Conservation (phyloP, 2,113 vertebrate genomes). For the Oophaga pumilio region DNA sequence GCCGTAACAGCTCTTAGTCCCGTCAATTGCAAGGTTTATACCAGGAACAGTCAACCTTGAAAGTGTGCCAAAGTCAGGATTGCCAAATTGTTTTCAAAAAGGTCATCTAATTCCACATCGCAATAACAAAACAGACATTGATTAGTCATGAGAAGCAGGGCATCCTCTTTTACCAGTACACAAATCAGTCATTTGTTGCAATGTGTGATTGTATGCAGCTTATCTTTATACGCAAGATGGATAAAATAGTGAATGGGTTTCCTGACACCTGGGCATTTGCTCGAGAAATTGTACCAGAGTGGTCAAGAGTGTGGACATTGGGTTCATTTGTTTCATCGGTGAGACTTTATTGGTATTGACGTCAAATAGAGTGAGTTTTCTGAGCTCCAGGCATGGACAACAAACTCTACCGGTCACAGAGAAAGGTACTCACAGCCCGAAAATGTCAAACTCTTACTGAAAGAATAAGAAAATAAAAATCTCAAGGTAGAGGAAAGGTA, state of each 20-base stretch:
- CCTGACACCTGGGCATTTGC: not conserved
- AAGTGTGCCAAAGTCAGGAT: not conserved
- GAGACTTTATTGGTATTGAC: not conserved
- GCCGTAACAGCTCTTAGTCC: not conserved
- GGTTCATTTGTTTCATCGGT: not conserved
- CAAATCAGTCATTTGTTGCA: not conserved
- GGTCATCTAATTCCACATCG: constrained; percentile 1
- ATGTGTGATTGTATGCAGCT: not conserved
- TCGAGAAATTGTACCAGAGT: not conserved
- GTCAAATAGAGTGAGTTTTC: not conserved
- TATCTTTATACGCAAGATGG: not conserved
- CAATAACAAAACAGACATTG: not conserved
- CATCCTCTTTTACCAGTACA: not conserved
- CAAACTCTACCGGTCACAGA: not conserved
- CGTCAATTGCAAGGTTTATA: not conserved
- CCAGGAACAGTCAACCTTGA: not conserved
- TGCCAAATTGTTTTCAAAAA: constrained; percentile 17
- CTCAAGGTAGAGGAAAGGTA: not conserved
- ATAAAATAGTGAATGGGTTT: not conserved
- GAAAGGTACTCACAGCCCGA: not conserved
- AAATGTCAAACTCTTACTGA: not conserved
- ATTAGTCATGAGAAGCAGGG: not conserved
- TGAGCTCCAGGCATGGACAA: not conserved
- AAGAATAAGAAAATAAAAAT: not conserved
- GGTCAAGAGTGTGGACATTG: not conserved